phyloP scores from a whole-genome alignment of 2,797 vertebrate genomes.

The Miichthys miiuy region DNA sequence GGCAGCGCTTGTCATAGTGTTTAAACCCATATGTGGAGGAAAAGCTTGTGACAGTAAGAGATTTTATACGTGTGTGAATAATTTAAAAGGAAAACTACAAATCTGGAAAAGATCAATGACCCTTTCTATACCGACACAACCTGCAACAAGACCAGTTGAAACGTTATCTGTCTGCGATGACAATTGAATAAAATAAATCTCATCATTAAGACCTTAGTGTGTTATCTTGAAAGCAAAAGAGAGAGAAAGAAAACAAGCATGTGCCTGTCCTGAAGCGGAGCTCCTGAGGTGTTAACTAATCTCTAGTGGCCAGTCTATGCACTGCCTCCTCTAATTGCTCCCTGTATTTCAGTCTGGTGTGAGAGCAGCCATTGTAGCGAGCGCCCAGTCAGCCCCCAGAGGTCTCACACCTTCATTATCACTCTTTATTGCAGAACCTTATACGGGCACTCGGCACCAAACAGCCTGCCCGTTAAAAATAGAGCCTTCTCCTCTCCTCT shows the following conservation, averaged over 20 bases:
- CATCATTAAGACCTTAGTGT: conserved; percentile 76
- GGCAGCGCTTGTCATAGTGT: conserved; percentile 74
- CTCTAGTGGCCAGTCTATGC: conserved; percentile 90
- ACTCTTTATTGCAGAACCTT: conserved; percentile 97
- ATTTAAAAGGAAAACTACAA: conserved; percentile 72
- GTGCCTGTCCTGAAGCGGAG: conserved; percentile 88
- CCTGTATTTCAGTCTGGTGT: conserved; percentile 93
- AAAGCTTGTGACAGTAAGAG: conserved; percentile 58
- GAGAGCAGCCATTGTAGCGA: conserved; percentile 93
- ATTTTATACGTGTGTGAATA: conserved; percentile 73
- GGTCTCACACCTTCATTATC: conserved; percentile 99
- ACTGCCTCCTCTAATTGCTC: conserved; percentile 94
- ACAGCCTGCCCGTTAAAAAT: conserved; percentile 96
- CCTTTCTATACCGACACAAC: conserved; percentile 48
- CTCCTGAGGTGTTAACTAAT: conserved; percentile 93
- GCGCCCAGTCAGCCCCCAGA: conserved; percentile 91
- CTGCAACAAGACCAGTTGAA: conserved; percentile 54
- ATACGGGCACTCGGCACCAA: conserved; percentile 91
- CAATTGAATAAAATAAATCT: conserved; percentile 83
- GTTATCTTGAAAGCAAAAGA: conserved; percentile 82
- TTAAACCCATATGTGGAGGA: conserved; percentile 71
- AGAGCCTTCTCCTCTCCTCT: conserved; percentile 89
- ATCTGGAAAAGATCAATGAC: conserved; percentile 65
- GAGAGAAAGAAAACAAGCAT: conserved; percentile 84
- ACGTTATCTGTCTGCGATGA: conserved; percentile 58